Percentiles rank a stretch among this genome's conserved stretches.
Evolutionary conservation across 2,797 vertebrate species (phyloP).

Genomic region (Chelmon rostratus): DNA sequence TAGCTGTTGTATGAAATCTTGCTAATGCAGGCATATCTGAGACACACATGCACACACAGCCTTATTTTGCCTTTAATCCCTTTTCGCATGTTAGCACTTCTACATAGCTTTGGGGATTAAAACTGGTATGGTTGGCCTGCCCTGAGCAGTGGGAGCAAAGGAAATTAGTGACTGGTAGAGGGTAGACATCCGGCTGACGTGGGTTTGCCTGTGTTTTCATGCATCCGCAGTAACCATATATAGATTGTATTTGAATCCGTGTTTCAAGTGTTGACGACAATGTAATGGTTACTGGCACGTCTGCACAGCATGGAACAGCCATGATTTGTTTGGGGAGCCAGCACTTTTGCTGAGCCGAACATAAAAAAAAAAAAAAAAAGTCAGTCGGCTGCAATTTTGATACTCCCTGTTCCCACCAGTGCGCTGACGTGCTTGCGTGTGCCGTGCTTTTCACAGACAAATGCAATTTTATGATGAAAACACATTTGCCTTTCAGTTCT

Average conservation of each 20-base stretch:
- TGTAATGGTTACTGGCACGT: slow-evolving; percentile 54
- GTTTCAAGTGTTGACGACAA: slow-evolving; percentile 44
- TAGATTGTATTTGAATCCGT: slow-evolving; percentile 25
- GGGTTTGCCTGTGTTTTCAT: slow-evolving; percentile 44
- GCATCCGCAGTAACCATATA: slow-evolving; percentile 32
- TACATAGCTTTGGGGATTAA: slow-evolving; percentile 83
- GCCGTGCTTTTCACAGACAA: slow-evolving; percentile 32
- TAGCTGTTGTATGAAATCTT: slow-evolving; percentile 67
- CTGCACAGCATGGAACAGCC: slow-evolving; percentile 52
- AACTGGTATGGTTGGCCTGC: slow-evolving; percentile 63
- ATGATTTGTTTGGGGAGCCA: slow-evolving; percentile 48
- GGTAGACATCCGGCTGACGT: slow-evolving; percentile 58
- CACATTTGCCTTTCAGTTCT: slow-evolving; percentile 31
- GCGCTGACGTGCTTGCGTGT: slow-evolving; percentile 31
- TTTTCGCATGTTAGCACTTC: slow-evolving; percentile 85
- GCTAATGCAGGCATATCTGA: slow-evolving; percentile 82
- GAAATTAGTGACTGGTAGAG: slow-evolving; percentile 67
- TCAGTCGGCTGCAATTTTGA: slow-evolving; percentile 67
- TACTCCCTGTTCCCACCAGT: slow-evolving; percentile 31
- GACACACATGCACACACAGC: slow-evolving; percentile 77
- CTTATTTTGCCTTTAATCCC: slow-evolving; percentile 84
- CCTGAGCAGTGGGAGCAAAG: slow-evolving; percentile 38
- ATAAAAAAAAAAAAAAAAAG: slow-evolving; percentile 28
- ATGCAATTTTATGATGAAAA: slow-evolving; percentile 48
- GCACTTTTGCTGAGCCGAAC: slow-evolving; percentile 72